These are phyloP conservation scores for Calypte anna DNA, from an alignment of 2,113 vertebrate genomes.

Conservation along the genomic window DNA sequence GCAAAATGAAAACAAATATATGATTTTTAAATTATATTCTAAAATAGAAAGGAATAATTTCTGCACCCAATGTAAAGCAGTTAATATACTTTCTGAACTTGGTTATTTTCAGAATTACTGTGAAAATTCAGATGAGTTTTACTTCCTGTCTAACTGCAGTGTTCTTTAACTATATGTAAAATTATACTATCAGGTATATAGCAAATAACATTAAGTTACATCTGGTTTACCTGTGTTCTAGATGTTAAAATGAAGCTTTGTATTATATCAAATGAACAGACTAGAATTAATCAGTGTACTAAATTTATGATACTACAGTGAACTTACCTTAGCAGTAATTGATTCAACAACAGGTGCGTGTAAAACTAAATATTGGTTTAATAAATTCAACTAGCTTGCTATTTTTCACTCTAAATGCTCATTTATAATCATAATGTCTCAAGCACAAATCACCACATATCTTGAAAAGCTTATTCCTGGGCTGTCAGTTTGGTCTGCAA, in stretches of 20 bases:
- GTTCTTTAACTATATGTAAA: neutral
- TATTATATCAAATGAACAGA: neutral
- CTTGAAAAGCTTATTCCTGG: neutral
- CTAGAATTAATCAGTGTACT: neutral
- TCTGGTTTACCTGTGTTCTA: neutral
- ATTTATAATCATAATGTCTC: constrained; percentile 1
- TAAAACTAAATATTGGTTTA: neutral
- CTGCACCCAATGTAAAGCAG: neutral
- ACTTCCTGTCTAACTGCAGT: neutral
- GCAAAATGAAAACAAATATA: neutral
- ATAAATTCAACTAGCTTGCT: neutral
- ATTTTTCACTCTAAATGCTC: neutral
- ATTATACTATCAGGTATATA: neutral
- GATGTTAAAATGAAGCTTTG: neutral
- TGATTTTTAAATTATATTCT: neutral
- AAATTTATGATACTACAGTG: neutral
- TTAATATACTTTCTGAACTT: neutral
- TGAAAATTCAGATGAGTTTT: neutral
- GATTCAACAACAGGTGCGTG: neutral
- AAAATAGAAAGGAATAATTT: neutral
- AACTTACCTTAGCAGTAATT: neutral
- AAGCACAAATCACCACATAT: neutral
- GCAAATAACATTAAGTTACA: neutral
- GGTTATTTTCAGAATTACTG: neutral
- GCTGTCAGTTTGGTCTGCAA: neutral